Evolutionary conservation across 2,113 vertebrate species (phyloP).

Genomic region (Peromyscus polionotus): DNA sequence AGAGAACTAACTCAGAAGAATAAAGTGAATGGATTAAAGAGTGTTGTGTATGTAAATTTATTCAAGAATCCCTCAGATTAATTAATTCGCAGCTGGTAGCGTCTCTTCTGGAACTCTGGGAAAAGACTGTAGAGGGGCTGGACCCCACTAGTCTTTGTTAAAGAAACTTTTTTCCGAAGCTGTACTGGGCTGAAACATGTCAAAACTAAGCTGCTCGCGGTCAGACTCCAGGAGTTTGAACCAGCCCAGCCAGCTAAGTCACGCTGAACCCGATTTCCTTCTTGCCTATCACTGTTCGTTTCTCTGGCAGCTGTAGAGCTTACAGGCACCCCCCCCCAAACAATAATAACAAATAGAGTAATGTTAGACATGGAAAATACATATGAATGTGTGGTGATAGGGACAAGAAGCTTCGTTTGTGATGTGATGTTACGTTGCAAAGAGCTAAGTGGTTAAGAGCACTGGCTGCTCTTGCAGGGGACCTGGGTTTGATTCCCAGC

Average conservation of each 20-base stretch:
- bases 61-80: no score
- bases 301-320: not conserved
- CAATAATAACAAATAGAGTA: not conserved
- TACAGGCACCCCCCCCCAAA: not conserved
- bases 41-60: no score
- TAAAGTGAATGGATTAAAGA: no score
- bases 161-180: not conserved
- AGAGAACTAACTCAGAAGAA: no score
- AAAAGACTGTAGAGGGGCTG: no score
- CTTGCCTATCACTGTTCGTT: not conserved
- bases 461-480: not conserved
- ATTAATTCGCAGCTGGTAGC: no score
- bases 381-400: not conserved
- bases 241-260: not conserved
- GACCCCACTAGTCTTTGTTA: no score
- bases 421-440: not conserved
- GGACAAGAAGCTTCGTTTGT: conserved; percentile 7
- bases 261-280: not conserved
- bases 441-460: not conserved
- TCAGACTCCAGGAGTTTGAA: not conserved
- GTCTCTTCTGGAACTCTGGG: no score
- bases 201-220: not conserved
- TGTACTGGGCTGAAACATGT: not conserved
- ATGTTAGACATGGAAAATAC: not conserved
- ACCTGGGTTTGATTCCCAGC: not conserved